Evolutionary conservation across 2,888 invertebrate species (phyloP).

Genomic region (Cordilura impudica): DNA sequence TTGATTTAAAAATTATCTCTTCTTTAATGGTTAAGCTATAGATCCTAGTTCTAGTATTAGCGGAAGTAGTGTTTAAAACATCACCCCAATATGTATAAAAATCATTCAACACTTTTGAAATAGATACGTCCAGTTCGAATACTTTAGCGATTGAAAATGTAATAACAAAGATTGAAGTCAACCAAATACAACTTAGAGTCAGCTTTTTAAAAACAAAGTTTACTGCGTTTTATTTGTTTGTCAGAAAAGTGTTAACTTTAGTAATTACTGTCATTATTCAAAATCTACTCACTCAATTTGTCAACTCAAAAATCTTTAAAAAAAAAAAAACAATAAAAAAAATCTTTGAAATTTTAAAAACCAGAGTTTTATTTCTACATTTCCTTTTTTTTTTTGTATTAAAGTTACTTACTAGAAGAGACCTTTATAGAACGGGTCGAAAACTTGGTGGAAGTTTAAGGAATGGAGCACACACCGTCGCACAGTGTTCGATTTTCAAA

Average conservation of each 20-base stretch:
- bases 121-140: slow-evolving; percentile 59
- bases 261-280: slow-evolving; percentile 38
- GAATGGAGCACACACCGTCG: no score
- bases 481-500: no score
- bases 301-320: slow-evolving; percentile 49
- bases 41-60: no score
- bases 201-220: slow-evolving; percentile 34
- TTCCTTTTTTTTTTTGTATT: no score
- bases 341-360: slow-evolving; percentile 6
- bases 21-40: no score
- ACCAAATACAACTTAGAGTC: slow-evolving; percentile 34
- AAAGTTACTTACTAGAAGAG: no score
- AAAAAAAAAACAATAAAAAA: slow-evolving; percentile 1
- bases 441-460: no score
- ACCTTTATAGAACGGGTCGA: no score
- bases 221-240: slow-evolving; percentile 17
- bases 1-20: no score
- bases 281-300: slow-evolving; percentile 41
- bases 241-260: neutral
- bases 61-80: neutral
- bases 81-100: neutral
- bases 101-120: slow-evolving; percentile 1
- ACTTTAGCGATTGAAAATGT: slow-evolving; percentile 46
- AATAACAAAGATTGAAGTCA: slow-evolving; percentile 52
- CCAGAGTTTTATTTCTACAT: slow-evolving; percentile 6